phyloP scores from a whole-genome alignment of 1,140 invertebrate species.

The Camponotus floridanus region DNA sequence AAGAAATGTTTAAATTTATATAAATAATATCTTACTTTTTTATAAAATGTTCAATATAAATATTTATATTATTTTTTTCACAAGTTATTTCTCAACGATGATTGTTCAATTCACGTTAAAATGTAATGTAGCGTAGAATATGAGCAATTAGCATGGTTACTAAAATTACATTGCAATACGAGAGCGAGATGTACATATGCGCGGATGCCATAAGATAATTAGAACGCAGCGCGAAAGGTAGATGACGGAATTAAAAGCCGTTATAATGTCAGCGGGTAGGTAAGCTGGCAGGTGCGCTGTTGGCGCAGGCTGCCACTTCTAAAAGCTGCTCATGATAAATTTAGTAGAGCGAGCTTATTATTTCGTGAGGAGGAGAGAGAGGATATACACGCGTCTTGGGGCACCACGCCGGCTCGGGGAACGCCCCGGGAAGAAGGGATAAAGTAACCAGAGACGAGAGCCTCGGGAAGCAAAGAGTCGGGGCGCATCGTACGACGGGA shows the following conservation, averaged over 20 bases:
- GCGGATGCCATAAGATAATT: slow-evolving; percentile 46
- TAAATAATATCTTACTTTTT: slow-evolving; percentile 16
- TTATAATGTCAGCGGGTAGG: slow-evolving; percentile 35
- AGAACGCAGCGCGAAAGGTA: slow-evolving; percentile 2
- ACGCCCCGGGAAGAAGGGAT: slow-evolving; percentile 78
- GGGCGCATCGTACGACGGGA: slow-evolving; percentile 45
- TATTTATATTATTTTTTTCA: neutral
- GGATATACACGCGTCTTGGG: slow-evolving; percentile 71
- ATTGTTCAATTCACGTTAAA: slow-evolving; percentile 1
- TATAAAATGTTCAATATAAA: slow-evolving; percentile 4
- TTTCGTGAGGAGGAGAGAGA: slow-evolving; percentile 73
- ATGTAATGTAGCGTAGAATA: neutral
- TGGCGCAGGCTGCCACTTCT: slow-evolving; percentile 35
- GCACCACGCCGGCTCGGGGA: slow-evolving; percentile 73
- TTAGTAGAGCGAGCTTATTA: slow-evolving; percentile 87
- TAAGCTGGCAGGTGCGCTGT: slow-evolving; percentile 44
- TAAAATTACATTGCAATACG: slow-evolving; percentile 20
- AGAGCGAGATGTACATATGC: too few relatives aligned
- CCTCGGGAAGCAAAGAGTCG: slow-evolving; percentile 26
- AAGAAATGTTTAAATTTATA: too few relatives aligned
- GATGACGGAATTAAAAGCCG: slow-evolving; percentile 48
- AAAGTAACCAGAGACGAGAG: slow-evolving; percentile 76
- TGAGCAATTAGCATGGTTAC: slow-evolving; percentile 26
- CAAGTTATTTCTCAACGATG: neutral
- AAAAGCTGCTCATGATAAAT: slow-evolving; percentile 64